These are phyloP conservation scores for Theonella swinhoei DNA, from an alignment of 37 sponge, comb jelly and placozoan genomes.

Conservation along the genomic window DNA sequence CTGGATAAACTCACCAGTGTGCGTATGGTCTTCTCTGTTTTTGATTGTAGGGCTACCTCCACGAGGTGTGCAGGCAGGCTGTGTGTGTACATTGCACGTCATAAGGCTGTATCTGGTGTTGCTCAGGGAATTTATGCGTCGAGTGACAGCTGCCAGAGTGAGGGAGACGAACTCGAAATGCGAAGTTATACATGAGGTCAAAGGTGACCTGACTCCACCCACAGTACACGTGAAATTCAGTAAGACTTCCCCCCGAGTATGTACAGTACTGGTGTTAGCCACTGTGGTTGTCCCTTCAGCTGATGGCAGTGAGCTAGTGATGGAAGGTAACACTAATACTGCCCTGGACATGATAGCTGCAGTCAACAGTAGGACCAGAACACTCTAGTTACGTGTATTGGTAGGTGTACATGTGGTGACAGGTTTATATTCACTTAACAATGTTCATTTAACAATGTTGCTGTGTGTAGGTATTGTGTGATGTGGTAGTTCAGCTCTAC, in stretches of 20 bases:
- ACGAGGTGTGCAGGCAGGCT: conserved; percentile 48
- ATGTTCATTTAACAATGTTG: background rate
- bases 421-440: background rate
- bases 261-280: background rate
- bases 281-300: conserved; percentile 22
- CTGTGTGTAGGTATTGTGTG: background rate
- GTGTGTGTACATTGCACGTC: background rate
- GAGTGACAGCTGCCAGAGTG: conserved; percentile 48
- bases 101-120: too few species aligned
- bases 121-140: conserved; percentile 50
- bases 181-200: conserved; percentile 21
- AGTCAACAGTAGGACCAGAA: conserved; percentile 46
- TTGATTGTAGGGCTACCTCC: conserved; percentile 52
- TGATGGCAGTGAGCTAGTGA: conserved; percentile 37
- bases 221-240: conserved; percentile 61
- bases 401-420: background rate
- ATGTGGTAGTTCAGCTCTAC: too few species aligned
- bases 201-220: conserved; percentile 20
- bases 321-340: conserved; percentile 16
- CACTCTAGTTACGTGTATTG: conserved; percentile 5
- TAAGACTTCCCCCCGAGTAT: conserved; percentile 13
- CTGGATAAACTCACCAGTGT: conserved; percentile 62
- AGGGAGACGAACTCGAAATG: conserved; percentile 73
- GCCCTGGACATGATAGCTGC: conserved; percentile 51
- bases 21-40: conserved; percentile 54